Evolutionary conservation across 2,797 vertebrate genomes (phyloP).

Genomic region (Chelidonichthys spinosus): DNA sequence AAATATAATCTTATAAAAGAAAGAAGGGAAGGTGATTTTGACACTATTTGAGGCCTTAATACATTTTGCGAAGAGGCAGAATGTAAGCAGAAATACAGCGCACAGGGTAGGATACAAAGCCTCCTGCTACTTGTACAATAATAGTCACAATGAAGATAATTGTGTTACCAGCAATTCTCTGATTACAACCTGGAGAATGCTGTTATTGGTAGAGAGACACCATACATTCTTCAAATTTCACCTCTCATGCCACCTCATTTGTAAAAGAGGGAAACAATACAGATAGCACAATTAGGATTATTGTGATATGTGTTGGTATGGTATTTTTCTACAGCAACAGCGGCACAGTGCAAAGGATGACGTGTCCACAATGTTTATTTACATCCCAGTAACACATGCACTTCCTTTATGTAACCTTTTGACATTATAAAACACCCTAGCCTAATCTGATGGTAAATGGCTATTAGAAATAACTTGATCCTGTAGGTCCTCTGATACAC

Average conservation of each 20-base stretch:
- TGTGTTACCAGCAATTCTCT: constrained; percentile 20
- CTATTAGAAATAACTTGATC: constrained; percentile 47
- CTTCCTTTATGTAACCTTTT: constrained; percentile 30
- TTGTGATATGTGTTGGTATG: constrained; percentile 4
- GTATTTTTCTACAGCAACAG: background rate
- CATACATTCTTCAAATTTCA: constrained; percentile 23
- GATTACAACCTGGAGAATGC: constrained; percentile 19
- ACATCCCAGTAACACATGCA: constrained; percentile 35
- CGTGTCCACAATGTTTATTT: constrained; percentile 16
- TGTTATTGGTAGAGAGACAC: constrained; percentile 15
- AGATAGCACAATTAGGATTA: background rate
- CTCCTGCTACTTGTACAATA: constrained; percentile 25
- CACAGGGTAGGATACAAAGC: constrained; percentile 14
- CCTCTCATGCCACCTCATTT: constrained; percentile 2
- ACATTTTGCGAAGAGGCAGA: constrained; percentile 34
- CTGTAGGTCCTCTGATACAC: constrained; percentile 34
- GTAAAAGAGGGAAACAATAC: constrained; percentile 7
- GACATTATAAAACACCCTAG: constrained; percentile 28
- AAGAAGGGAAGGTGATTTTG: constrained; percentile 10
- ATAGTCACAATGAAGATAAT: constrained; percentile 47
- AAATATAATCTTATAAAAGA: constrained; percentile 17
- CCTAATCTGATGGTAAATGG: constrained; percentile 27
- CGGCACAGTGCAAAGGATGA: background rate
- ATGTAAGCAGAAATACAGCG: constrained; percentile 39
- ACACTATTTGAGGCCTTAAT: constrained; percentile 18